Base-by-base conservation (phyloP, 2,113 vertebrate genomes). In the Rhadina sibilatrix region DNA sequence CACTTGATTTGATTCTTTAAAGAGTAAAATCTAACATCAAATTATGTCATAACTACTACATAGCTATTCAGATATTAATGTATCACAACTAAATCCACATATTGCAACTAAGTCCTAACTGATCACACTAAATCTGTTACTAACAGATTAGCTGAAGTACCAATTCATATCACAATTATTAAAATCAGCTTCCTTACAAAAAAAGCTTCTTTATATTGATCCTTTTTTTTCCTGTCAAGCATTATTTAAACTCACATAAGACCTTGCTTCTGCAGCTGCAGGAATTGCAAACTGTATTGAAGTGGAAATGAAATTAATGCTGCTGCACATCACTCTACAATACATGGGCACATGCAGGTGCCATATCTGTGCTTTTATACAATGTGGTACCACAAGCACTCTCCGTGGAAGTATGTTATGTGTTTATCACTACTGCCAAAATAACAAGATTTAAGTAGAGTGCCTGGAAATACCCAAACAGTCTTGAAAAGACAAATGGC, bases 351-450 rank as follows among this genome's bases (percentile, higher is more conserved):
- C n/a, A 46, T 22, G 42, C 53, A 91, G 53, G 37, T 70, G 60
- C 63, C 56, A 49, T 63, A n/a, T 88, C 31, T 70, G 19, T 38
- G 38, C 74, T 81, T 63, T 94, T 92, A 80, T 23, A n/a, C 75
- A 89, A 53, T 2, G 6, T 52, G 56, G 88, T 89, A 78, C 2
- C 4, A 35, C 88, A 92, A 75, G 52, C 12, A 16, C 15, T 87
- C 61, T 72, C 49, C 2, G 0, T 59, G 31, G 59, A 83, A 86
- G 47, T 42, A 74, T 4, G 49, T 35, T 65, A 75, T 3, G 23
- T 65, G 81, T 83, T 94, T 52, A 94, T 21, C 44, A 59, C 61
- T 75, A 75, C 24, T 90, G 54, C 63, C 92, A 91, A 97, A 93
- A 89, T 30, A 87, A 91, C 56, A 90, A 87, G 90, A 49, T 89